A percentile compares a stretch with the other conserved stretches of the same genome.
Conservation (phyloP, 2,888 invertebrate species). For the Phytoseiulus persimilis region DNA sequence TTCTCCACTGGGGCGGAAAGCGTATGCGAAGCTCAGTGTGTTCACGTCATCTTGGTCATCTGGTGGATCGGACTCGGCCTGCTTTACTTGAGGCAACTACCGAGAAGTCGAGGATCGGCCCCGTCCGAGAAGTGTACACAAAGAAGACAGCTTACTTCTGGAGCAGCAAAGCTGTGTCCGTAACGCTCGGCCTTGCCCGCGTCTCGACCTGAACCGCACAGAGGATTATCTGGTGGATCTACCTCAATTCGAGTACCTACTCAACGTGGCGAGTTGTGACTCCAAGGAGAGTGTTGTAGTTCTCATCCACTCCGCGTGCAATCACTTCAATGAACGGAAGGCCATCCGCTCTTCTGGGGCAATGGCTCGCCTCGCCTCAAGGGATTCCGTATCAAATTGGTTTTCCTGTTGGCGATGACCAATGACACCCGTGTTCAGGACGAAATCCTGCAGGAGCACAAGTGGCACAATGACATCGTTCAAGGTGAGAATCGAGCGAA, state of each 20-base stretch:
- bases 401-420: slow-evolving; percentile 46
- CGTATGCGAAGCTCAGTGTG: not conserved
- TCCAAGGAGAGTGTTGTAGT: slow-evolving; percentile 39
- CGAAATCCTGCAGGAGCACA: slow-evolving; percentile 44
- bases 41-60: slow-evolving; percentile 19
- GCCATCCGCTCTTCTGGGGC: slow-evolving; percentile 42
- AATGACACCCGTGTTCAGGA: slow-evolving; percentile 41
- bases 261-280: slow-evolving; percentile 1
- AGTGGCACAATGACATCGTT: slow-evolving; percentile 45
- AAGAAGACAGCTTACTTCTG: not conserved
- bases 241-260: not conserved
- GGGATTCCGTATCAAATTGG: slow-evolving; percentile 40
- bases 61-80: slow-evolving; percentile 25
- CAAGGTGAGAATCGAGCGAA: slow-evolving; percentile 43
- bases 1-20: not conserved
- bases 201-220: slow-evolving; percentile 7
- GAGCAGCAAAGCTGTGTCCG: slow-evolving; percentile 9
- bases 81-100: not conserved
- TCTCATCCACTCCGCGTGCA: slow-evolving; percentile 41
- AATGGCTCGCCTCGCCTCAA: slow-evolving; percentile 28
- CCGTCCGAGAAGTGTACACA: not conserved
- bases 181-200: slow-evolving; percentile 10
- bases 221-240: slow-evolving; percentile 18
- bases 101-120: not conserved
- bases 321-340: slow-evolving; percentile 31